These are phyloP conservation scores for Toxostoma redivivum DNA, from an alignment of 2,113 vertebrate species.

Conservation along the genomic window DNA sequence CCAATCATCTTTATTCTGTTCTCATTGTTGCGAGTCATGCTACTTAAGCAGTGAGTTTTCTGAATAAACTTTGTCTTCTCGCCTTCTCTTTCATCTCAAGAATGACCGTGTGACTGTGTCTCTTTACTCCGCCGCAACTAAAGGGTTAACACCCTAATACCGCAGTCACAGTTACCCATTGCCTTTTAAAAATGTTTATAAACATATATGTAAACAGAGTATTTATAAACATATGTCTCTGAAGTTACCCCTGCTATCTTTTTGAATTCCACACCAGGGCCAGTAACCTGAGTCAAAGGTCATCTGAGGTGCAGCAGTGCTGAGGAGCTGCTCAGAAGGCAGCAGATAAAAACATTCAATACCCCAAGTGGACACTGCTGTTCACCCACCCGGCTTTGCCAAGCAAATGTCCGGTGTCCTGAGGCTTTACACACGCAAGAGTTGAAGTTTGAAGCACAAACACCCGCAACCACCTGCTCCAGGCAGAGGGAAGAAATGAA, in stretches of 20 bases:
- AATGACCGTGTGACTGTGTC: no score
- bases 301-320: not conserved
- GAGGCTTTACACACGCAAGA: not conserved
- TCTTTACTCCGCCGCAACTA: no score
- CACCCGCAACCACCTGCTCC: not conserved
- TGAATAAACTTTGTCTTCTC: no score
- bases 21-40: no score
- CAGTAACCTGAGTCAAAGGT: not conserved
- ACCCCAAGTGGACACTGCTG: fast-evolving
- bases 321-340: not conserved
- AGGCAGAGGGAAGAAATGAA: not conserved
- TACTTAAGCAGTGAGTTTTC: no score
- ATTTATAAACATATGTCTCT: not conserved
- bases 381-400: not conserved
- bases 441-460: not conserved
- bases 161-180: no score
- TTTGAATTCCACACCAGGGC: not conserved
- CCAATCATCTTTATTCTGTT: no score
- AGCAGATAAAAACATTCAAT: fast-evolving
- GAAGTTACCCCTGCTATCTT: not conserved
- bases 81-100: no score
- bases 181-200: not conserved
- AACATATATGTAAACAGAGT: not conserved
- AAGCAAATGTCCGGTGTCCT: fast-evolving
- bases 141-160: no score